These are phyloP conservation scores for Epistrophe grossulariae DNA, from an alignment of 2,888 invertebrate species.

Conservation along the genomic window DNA sequence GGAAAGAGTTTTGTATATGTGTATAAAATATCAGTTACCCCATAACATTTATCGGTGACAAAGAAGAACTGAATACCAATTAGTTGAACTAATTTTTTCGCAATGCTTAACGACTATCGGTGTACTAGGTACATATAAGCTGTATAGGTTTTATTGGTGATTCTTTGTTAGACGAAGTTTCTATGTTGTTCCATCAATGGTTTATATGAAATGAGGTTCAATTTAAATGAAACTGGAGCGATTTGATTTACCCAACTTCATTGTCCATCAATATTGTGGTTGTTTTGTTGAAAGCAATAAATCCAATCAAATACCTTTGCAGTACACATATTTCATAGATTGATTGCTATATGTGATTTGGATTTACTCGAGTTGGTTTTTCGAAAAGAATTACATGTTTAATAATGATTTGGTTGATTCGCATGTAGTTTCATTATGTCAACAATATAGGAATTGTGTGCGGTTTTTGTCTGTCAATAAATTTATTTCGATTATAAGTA, in stretches of 20 bases:
- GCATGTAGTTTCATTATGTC: not conserved
- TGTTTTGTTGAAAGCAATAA: constrained; percentile 1
- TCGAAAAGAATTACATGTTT: not conserved
- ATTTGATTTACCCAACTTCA: not conserved
- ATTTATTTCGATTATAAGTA: constrained; percentile 1
- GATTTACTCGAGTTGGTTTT: not conserved
- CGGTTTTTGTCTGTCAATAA: not conserved
- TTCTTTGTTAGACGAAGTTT: not conserved
- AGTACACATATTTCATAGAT: constrained; percentile 8
- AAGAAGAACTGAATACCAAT: constrained; percentile 67
- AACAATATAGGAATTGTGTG: not conserved
- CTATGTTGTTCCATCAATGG: not conserved
- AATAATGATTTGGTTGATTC: not conserved
- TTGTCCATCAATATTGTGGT: not conserved
- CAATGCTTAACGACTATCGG: not conserved
- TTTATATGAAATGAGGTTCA: constrained; percentile 6
- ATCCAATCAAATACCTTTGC: not conserved
- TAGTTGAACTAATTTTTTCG: constrained; percentile 57
- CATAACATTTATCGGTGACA: constrained; percentile 71
- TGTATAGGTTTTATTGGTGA: constrained; percentile 30
- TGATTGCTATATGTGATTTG: constrained; percentile 19
- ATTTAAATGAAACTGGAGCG: not conserved
- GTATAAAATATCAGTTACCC: constrained; percentile 51
- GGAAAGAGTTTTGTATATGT: constrained; percentile 46
- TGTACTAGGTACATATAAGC: not conserved